Base-by-base conservation (phyloP, 2,888 invertebrate genomes). In the Galerucella pusilla region DNA sequence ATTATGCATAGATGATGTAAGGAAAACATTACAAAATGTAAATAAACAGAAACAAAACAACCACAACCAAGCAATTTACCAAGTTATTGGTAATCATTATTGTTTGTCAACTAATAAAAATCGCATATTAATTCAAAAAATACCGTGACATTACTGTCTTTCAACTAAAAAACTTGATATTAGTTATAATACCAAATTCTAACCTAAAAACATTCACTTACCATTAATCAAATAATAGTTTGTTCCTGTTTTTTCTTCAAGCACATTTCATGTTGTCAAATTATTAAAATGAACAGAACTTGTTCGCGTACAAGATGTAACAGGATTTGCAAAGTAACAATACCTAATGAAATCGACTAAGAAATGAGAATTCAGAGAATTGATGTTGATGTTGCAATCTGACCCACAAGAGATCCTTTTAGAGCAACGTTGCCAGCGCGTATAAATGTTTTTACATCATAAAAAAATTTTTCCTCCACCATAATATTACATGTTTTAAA, bases 351-450 rank as follows among this genome's bases (percentile, higher is more conserved):
- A 54, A 61, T 10, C 28, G 61, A 61, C 35, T 35, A 28, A 35
- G 35, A 14, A 35, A 3, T 57, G 35, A 61, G 28, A 25, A 61
- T 61, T 14, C n/a, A n/a, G n/a, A n/a, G n/a, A n/a, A n/a, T n/a
- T n/a, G 25, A 25, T 35, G 49, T 49, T 49, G 49, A 49, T 61
- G 61, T 61, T 35, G 61, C 61, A 61, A 61, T 61, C n/a, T 61
- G 35, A 61, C 61, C 35, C 61, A 35, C 28, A 61, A 35, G 61
- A 61, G n/a, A 61, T 35, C 35, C 28, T 61, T 61, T 61, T 35
- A 6, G 14, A 61, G 14, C 61, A n/a, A 35, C n/a, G 61, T 61
- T 61, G 61, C 61, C 61, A 7, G 28, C 28, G 5, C n/a, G 25
- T 25, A 7, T 35, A 35, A 35, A 5, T 35, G 35, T 35, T 35